phyloP scores from a whole-genome alignment of 30 jellyfish, hydroid and myxozoan genomes.

The Hydractinia symbiolongicarpus region DNA sequence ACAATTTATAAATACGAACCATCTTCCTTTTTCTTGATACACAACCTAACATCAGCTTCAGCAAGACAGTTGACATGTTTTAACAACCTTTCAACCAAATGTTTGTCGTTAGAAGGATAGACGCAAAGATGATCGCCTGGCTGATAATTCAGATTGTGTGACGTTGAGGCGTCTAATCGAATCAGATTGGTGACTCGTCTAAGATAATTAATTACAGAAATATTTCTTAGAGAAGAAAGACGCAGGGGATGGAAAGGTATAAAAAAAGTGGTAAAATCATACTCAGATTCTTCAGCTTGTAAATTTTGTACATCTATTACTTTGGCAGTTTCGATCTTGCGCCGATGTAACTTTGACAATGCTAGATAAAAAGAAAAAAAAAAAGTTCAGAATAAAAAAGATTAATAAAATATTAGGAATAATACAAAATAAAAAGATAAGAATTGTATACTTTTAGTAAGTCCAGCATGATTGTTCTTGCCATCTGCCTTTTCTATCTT shows the following conservation, averaged over 20 bases:
- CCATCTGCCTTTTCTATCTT: background rate
- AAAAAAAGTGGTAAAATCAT: background rate
- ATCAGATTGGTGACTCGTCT: conserved; percentile 91
- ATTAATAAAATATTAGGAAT: background rate
- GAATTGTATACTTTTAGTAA: background rate
- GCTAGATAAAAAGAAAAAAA: conserved; percentile 20
- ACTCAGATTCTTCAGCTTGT: conserved; percentile 73
- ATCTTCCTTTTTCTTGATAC: background rate
- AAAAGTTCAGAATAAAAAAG: background rate
- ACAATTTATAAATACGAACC: background rate
- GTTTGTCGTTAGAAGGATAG: conserved; percentile 56
- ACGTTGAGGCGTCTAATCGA: conserved; percentile 34
- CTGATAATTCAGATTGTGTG: conserved; percentile 27
- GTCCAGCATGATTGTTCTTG: background rate
- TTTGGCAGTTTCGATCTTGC: conserved; percentile 29
- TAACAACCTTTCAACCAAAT: conserved; percentile 49
- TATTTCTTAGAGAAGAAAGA: background rate
- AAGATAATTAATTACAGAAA: background rate
- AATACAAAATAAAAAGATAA: background rate
- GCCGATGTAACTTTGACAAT: conserved; percentile 40
- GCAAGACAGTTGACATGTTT: conserved; percentile 16
- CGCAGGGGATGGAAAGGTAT: background rate
- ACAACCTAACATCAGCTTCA: background rate
- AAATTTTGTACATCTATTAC: conserved; percentile 50
- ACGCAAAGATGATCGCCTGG: conserved; percentile 96